These are phyloP conservation scores for Plagiodera versicolora DNA, from an alignment of 2,888 invertebrate genomes.

Conservation along the genomic window DNA sequence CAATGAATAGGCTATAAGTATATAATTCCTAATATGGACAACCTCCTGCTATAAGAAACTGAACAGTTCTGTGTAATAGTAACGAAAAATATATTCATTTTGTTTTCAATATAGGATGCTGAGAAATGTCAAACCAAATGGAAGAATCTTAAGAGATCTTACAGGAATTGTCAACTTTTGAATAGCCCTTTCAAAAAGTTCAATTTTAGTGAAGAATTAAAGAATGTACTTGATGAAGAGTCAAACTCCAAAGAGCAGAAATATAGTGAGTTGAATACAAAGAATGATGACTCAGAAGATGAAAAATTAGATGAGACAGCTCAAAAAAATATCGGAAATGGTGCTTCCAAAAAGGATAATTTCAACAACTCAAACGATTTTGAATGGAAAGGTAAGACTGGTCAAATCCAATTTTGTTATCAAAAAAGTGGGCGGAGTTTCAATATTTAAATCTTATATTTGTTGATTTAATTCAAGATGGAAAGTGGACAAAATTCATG, in stretches of 20 bases:
- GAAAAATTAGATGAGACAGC: background rate
- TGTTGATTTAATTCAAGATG: no score
- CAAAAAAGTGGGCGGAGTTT: no score
- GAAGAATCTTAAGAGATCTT: background rate
- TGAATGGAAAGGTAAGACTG: no score
- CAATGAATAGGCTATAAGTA: no score
- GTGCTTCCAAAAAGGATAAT: no score
- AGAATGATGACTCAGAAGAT: background rate
- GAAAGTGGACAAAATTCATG: slow-evolving; percentile 9
- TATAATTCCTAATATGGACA: no score
- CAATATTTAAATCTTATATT: no score
- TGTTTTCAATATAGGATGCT: background rate
- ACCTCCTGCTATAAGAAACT: no score
- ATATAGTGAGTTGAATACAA: background rate
- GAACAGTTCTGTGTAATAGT: background rate
- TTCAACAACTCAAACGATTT: no score
- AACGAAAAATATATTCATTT: background rate
- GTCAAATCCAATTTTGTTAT: no score
- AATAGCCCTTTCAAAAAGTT: background rate
- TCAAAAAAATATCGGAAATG: no score
- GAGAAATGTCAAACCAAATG: background rate
- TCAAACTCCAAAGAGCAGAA: background rate
- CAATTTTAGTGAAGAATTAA: background rate
- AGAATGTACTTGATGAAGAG: background rate
- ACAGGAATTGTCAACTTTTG: background rate